Conservation (phyloP, 2,888 invertebrate genomes). For the Steinernema scapterisci region DNA sequence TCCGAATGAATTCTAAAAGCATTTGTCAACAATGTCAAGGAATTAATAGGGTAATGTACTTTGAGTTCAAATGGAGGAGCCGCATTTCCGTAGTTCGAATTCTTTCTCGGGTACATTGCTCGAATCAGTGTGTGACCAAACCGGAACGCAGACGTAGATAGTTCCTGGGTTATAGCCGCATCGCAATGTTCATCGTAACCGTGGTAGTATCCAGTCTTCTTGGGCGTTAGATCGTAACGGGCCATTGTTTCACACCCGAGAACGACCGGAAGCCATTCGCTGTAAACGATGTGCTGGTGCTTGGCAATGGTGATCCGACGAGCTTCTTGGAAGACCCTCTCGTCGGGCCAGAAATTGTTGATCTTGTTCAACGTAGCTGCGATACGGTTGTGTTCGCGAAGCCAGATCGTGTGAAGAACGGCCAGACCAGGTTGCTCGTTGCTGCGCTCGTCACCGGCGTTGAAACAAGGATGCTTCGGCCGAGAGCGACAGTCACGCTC, state of each 20-base stretch:
- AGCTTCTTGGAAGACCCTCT: conserved; percentile 68
- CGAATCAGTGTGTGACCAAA: conserved; percentile 78
- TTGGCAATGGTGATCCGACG: conserved; percentile 70
- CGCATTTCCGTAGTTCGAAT: conserved; percentile 47
- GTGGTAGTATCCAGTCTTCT: conserved; percentile 71
- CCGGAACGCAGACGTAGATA: conserved; percentile 79
- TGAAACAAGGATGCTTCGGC: conserved; percentile 47
- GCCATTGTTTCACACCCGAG: conserved; percentile 88
- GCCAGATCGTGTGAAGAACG: conserved; percentile 63
- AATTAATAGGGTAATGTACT: conserved; percentile 6
- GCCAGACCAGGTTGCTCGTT: conserved; percentile 67
- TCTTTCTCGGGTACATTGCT: conserved; percentile 76
- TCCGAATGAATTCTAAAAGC: conserved; percentile 52
- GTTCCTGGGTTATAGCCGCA: conserved; percentile 81
- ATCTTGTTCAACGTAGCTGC: conserved; percentile 57
- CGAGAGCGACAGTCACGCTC: conserved; percentile 61
- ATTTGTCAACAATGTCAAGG: too few relatives aligned
- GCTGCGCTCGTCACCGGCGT: conserved; percentile 62
- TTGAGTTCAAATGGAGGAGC: conserved; percentile 41
- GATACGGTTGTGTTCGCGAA: conserved; percentile 67
- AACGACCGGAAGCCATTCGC: conserved; percentile 78
- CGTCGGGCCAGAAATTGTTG: conserved; percentile 69
- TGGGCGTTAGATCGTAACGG: conserved; percentile 82
- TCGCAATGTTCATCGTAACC: conserved; percentile 76
- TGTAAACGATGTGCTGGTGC: conserved; percentile 73